phyloP scores from a whole-genome alignment of 2,113 vertebrate genomes.

The Sebastes fasciatus region DNA sequence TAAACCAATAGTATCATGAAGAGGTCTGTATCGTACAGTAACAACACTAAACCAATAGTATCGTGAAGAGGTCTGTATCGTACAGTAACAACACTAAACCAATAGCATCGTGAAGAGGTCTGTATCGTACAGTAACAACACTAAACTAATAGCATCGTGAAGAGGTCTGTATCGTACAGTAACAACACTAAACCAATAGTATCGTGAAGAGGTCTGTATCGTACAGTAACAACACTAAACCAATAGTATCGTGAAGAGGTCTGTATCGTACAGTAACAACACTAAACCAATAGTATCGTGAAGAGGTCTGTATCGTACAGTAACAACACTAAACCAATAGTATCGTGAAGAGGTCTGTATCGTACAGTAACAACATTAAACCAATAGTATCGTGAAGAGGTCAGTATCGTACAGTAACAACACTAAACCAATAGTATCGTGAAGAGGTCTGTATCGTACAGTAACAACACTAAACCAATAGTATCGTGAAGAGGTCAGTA shows the following conservation, averaged over 20 bases:
- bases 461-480: too few relatives aligned
- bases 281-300: background rate
- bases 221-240: too few relatives aligned
- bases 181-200: too few relatives aligned
- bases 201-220: background rate
- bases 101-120: background rate
- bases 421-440: background rate
- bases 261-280: background rate
- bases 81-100: too few relatives aligned
- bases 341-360: background rate
- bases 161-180: background rate
- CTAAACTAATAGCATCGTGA: background rate
- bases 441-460: background rate
- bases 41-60: background rate
- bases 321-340: too few relatives aligned
- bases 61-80: background rate
- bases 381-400: background rate
- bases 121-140: background rate
- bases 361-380: too few relatives aligned
- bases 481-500: background rate
- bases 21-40: background rate
- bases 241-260: background rate
- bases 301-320: background rate
- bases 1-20: background rate
- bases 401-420: background rate